Conservation (phyloP, 2,113 vertebrate species). For the Elanus axillaris region DNA sequence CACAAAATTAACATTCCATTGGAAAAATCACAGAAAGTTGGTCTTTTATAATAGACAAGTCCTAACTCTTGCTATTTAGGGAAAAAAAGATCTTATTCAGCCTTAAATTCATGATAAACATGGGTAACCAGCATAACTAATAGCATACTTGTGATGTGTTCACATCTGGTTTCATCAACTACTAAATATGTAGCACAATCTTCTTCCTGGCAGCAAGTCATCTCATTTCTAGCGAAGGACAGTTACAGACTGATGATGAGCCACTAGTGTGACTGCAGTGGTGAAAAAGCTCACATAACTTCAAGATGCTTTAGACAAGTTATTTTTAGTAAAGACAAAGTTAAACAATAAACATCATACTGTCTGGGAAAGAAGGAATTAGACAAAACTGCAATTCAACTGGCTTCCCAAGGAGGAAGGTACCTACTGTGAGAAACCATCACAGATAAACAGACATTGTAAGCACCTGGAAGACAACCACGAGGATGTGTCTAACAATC, state of each 20-base stretch:
- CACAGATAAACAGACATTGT: neutral
- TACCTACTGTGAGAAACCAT: neutral
- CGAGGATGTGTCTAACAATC: neutral
- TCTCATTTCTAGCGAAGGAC: neutral
- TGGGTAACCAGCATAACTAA: neutral
- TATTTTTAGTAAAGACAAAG: neutral
- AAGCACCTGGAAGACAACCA: neutral
- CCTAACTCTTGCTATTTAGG: neutral
- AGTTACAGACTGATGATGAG: neutral
- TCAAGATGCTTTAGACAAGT: neutral
- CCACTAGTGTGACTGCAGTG: neutral
- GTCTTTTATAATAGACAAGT: neutral
- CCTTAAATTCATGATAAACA: neutral
- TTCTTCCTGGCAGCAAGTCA: neutral
- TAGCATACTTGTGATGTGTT: neutral
- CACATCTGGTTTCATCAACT: neutral
- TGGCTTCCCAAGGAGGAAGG: constrained; percentile 13
- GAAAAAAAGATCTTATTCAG: neutral
- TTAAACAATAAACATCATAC: neutral
- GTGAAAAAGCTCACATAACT: neutral
- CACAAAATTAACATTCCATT: neutral
- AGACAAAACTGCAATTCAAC: neutral
- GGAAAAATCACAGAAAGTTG: neutral
- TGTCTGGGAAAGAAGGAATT: constrained; percentile 7
- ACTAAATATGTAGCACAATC: neutral